A percentile compares a stretch with the other conserved stretches of the same genome.
Conservation (phyloP, 2,888 invertebrate species). For the Deilephila porcellus region DNA sequence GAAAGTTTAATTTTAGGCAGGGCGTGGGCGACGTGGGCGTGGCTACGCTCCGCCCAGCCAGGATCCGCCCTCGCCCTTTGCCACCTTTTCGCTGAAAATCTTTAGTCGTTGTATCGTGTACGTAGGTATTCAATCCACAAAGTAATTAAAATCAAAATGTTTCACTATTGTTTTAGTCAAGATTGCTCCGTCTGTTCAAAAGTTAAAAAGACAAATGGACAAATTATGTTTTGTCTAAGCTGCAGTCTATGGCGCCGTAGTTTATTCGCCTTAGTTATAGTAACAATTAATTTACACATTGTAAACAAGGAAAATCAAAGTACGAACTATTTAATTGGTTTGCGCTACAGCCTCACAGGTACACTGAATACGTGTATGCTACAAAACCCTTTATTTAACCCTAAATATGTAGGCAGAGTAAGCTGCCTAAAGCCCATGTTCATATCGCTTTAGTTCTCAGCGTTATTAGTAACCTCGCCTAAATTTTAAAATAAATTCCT, state of each 20-base stretch:
- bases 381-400: too few species aligned
- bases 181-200: conserved; percentile 3
- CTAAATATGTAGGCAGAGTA: too few species aligned
- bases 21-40: conserved; percentile 79
- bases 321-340: too few species aligned
- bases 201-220: neutral
- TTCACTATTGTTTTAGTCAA: conserved; percentile 25
- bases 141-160: conserved; percentile 53
- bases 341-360: too few species aligned
- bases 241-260: neutral
- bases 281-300: too few species aligned
- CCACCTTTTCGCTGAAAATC: conserved; percentile 75
- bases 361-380: too few species aligned
- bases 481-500: too few species aligned
- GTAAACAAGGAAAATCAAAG: too few species aligned
- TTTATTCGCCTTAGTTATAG: too few species aligned
- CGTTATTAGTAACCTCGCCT: too few species aligned
- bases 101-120: conserved; percentile 61
- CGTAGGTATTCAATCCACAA: conserved; percentile 37
- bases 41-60: conserved; percentile 77
- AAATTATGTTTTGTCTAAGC: neutral
- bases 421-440: too few species aligned
- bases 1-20: conserved; percentile 69
- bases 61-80: conserved; percentile 81
- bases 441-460: too few species aligned